Percentiles rank a stretch among this genome's conserved stretches.
Evolutionary conservation across 2,113 vertebrate genomes (phyloP).

Genomic region (Pelecanus crispus): DNA sequence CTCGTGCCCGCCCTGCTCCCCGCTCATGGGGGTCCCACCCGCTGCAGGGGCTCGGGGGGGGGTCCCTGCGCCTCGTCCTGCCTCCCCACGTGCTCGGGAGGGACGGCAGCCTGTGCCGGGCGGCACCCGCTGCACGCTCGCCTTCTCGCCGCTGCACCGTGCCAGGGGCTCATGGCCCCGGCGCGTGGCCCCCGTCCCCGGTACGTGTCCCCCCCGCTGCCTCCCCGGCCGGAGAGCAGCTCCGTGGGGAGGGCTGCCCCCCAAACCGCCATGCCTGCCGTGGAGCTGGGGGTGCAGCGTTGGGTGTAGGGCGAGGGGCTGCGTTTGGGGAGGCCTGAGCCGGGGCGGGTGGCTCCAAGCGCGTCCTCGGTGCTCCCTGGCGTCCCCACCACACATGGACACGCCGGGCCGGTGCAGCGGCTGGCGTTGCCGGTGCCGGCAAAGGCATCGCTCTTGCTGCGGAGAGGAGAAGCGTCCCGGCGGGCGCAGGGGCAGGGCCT

Average conservation of each 20-base stretch:
- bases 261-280: background rate
- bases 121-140: background rate
- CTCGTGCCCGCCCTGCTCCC: background rate
- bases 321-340: background rate
- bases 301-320: background rate
- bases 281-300: background rate
- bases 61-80: background rate
- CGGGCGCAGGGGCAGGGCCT: background rate
- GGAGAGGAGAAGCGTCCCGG: background rate
- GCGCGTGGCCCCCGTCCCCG: background rate
- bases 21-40: background rate
- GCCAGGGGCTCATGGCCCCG: background rate
- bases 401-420: rapidly evolving
- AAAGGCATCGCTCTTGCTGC: background rate
- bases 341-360: background rate
- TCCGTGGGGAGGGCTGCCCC: background rate
- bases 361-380: background rate
- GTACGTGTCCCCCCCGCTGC: too few relatives aligned
- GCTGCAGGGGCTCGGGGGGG: rapidly evolving
- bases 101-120: background rate
- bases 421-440: background rate
- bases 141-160: background rate
- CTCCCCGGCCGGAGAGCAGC: background rate
- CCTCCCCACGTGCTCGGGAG: background rate
- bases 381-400: rapidly evolving